These are phyloP conservation scores for Tridacna crocea DNA, from an alignment of 2,888 invertebrate genomes.

Conservation along the genomic window DNA sequence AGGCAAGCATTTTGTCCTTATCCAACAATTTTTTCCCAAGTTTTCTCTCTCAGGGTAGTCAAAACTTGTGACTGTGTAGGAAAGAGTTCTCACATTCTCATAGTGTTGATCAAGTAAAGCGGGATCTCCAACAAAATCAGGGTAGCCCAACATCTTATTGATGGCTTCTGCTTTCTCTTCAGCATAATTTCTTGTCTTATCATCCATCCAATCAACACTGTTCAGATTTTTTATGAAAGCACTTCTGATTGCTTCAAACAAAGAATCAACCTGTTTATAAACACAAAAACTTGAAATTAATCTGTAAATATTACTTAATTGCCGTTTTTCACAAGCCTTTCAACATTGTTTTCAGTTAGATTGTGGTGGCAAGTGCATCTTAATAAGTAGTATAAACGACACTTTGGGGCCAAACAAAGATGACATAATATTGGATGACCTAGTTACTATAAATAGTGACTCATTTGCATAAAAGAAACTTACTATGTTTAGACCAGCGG, in stretches of 20 bases:
- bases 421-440: no score
- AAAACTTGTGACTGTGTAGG: background rate
- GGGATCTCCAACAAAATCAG: slow-evolving; percentile 75
- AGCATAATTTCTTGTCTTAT: slow-evolving; percentile 68
- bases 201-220: slow-evolving; percentile 79
- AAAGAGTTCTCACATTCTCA: slow-evolving; percentile 65
- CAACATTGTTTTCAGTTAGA: no score
- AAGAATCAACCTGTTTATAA: slow-evolving; percentile 65
- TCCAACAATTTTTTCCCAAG: no score
- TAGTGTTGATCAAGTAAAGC: slow-evolving; percentile 75
- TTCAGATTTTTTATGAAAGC: slow-evolving; percentile 72
- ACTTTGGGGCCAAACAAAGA: no score
- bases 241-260: slow-evolving; percentile 67
- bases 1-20: background rate
- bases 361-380: no score
- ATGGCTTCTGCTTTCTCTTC: slow-evolving; percentile 74
- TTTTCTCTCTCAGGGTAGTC: background rate
- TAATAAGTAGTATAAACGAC: no score
- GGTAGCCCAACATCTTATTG: slow-evolving; percentile 77
- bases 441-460: no score
- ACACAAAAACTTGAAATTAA: background rate
- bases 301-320: no score
- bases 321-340: no score
- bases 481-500: no score
- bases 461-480: no score